These are phyloP conservation scores for Phengaris arion DNA, from an alignment of 2,888 invertebrate genomes.

Conservation along the genomic window DNA sequence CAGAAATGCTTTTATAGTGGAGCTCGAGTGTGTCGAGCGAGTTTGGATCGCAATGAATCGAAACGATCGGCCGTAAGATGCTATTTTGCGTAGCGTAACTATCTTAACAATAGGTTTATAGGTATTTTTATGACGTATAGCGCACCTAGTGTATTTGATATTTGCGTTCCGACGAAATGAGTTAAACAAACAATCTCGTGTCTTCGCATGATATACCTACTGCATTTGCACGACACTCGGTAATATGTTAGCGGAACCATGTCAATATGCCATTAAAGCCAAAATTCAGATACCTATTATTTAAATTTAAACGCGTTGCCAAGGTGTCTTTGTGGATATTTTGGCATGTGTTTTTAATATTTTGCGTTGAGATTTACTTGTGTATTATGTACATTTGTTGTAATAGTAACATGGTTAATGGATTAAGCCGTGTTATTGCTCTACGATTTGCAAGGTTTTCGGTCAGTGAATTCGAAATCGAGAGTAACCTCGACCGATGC, in stretches of 20 bases:
- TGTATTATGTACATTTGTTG: conserved; percentile 31
- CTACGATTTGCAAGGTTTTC: conserved; percentile 34
- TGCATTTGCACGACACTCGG: conserved; percentile 33
- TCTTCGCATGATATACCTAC: conserved; percentile 30
- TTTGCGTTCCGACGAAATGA: conserved; percentile 11
- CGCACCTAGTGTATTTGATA: conserved; percentile 18
- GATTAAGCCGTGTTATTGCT: conserved; percentile 38
- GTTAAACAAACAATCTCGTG: conserved; percentile 36
- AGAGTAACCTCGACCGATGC: conserved; percentile 71
- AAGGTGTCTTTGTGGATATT: conserved; percentile 26
- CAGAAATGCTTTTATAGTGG: neutral
- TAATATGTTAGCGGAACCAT: conserved; percentile 31
- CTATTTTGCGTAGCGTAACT: conserved; percentile 14
- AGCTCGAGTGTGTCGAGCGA: neutral
- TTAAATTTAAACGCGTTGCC: conserved; percentile 25
- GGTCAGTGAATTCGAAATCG: conserved; percentile 51
- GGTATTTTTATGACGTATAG: conserved; percentile 17
- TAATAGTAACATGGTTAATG: conserved; percentile 30
- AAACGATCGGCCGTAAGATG: conserved; percentile 8
- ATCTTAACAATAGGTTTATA: conserved; percentile 5
- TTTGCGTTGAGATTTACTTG: conserved; percentile 18
- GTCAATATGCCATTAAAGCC: conserved; percentile 33
- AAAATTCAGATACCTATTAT: conserved; percentile 31
- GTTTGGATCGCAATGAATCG: conserved; percentile 2
- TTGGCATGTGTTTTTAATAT: conserved; percentile 25